Percentiles rank a stretch among this genome's conserved stretches.
These are phyloP conservation scores for Holothuria leucospilota DNA, from an alignment of 53 echinoderm and acorn worm genomes.

Conservation along the genomic window DNA sequence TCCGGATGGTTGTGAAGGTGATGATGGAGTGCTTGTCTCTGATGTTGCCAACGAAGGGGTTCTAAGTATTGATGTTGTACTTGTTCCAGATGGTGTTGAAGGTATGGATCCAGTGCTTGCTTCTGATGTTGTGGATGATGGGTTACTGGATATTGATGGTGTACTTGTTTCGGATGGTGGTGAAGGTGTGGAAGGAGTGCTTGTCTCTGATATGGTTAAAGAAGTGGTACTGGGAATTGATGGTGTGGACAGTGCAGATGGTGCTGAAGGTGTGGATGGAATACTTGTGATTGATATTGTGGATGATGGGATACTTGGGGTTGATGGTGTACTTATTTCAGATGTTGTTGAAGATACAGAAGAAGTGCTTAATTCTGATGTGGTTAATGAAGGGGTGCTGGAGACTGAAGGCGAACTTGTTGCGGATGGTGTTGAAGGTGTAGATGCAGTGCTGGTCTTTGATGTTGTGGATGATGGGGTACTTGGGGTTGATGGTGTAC, in stretches of 20 bases:
- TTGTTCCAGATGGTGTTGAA: neutral
- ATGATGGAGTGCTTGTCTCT: no score
- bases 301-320: neutral
- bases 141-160: neutral
- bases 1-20: neutral
- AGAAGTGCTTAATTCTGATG: no score
- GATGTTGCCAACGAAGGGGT: no score
- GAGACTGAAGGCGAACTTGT: no score
- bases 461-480: neutral
- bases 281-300: neutral
- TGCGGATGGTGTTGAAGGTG: neutral
- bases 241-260: neutral
- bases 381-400: no score
- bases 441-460: neutral
- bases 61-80: neutral
- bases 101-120: neutral
- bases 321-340: neutral
- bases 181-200: neutral
- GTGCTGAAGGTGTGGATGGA: neutral
- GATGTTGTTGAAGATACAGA: no score
- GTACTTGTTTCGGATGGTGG: neutral
- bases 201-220: neutral
- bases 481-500: constrained; percentile 30
- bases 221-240: neutral
- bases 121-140: neutral